These are phyloP conservation scores for Leptogaster cylindrica DNA, from an alignment of 2,888 invertebrate genomes.

Conservation along the genomic window DNA sequence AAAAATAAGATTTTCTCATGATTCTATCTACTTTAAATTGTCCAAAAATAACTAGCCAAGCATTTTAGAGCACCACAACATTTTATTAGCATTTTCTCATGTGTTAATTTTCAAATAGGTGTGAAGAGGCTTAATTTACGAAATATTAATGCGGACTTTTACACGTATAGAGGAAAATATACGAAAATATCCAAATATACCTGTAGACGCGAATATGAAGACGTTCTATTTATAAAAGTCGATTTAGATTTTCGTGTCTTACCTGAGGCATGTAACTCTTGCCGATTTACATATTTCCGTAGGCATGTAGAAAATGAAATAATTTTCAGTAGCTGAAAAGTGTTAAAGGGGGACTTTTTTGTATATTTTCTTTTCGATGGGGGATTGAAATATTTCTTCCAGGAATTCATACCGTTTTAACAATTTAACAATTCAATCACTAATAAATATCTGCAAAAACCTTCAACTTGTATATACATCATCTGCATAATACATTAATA, in stretches of 20 bases:
- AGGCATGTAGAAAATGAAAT: conserved; percentile 4
- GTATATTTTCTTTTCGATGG: too few species aligned
- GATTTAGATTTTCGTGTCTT: conserved; percentile 41
- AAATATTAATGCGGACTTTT: conserved; percentile 30
- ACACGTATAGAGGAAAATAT: conserved; percentile 11
- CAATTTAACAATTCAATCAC: too few species aligned
- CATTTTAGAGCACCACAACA: conserved; percentile 25
- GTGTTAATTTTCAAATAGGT: conserved; percentile 12
- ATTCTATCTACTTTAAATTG: conserved; percentile 28
- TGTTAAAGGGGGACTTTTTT: too few species aligned
- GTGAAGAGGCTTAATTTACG: conserved; percentile 31
- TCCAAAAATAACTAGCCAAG: conserved; percentile 36
- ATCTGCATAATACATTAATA: too few species aligned
- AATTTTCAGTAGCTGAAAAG: too few species aligned
- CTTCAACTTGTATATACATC: too few species aligned
- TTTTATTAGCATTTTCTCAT: conserved; percentile 27
- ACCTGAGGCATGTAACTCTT: conserved; percentile 44
- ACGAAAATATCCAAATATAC: conserved; percentile 30
- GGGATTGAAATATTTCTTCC: too few species aligned
- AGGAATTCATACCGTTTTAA: too few species aligned
- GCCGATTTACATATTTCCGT: conserved; percentile 14
- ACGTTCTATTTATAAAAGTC: conserved; percentile 41
- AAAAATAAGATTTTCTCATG: conserved; percentile 21
- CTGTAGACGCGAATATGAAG: conserved; percentile 30
- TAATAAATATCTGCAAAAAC: too few species aligned